Percentiles rank a stretch among this genome's conserved stretches.
Conservation (phyloP, 2,888 invertebrate species). For the Sericinus montela region DNA sequence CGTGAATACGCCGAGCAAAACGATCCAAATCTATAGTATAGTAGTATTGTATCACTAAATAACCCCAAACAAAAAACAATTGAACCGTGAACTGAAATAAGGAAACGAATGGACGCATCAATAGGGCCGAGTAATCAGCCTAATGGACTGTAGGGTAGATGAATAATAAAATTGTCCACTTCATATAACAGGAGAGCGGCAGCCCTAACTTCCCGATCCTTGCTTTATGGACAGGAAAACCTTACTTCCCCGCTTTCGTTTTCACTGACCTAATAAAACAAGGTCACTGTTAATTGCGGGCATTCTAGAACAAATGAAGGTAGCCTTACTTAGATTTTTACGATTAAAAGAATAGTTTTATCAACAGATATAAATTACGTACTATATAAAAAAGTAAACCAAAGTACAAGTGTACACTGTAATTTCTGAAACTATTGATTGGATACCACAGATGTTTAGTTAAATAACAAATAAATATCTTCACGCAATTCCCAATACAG, state of each 20-base stretch:
- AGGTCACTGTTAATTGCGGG: background rate
- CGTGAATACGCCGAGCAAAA: no score
- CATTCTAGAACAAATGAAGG: no score
- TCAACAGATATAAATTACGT: no score
- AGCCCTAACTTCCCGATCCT: slow-evolving; percentile 7
- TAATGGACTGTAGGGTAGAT: slow-evolving; percentile 26
- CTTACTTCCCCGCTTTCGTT: background rate
- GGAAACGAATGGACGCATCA: slow-evolving; percentile 21
- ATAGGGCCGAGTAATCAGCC: slow-evolving; percentile 24
- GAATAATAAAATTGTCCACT: slow-evolving; percentile 31
- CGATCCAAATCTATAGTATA: no score
- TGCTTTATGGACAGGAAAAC: slow-evolving; percentile 11
- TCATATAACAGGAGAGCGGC: slow-evolving; percentile 23
- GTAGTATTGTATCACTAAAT: background rate
- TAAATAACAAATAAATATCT: no score
- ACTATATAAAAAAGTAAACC: no score
- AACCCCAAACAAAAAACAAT: background rate
- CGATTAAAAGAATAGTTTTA: no score
- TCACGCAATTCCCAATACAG: no score
- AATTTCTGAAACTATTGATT: no score
- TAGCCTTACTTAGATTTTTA: no score
- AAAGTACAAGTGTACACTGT: no score
- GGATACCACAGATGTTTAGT: no score
- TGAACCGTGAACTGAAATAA: background rate
- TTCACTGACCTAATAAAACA: background rate